Evolutionary conservation across 2,888 invertebrate species (phyloP).

Genomic region (Drosophila meridiana): DNA sequence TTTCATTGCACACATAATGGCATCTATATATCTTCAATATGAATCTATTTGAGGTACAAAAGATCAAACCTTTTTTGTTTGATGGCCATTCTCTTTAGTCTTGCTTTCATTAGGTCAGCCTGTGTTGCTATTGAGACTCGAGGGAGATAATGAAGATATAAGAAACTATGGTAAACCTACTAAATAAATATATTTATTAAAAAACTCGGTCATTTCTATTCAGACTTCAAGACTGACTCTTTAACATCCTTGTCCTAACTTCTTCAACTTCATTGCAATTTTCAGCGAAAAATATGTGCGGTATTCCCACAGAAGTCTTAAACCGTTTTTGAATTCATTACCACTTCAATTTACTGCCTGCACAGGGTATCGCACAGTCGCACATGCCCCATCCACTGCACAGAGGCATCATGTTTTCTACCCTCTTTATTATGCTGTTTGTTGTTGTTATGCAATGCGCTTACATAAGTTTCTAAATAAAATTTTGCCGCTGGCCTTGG

Average conservation of each 20-base stretch:
- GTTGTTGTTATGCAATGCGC: constrained; percentile 23
- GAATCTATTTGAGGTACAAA: neutral
- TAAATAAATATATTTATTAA: too few species aligned
- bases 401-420: neutral
- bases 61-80: neutral
- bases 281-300: neutral
- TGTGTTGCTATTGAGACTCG: too few species aligned
- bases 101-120: neutral
- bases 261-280: neutral
- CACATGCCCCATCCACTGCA: neutral
- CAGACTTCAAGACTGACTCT: neutral
- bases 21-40: neutral
- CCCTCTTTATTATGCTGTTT: constrained; percentile 14
- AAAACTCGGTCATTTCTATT: too few species aligned
- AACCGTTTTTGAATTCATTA: neutral
- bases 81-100: neutral
- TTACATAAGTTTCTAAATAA: constrained; percentile 54
- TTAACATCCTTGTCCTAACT: neutral
- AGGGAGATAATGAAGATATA: too few species aligned
- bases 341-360: neutral
- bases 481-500: constrained; percentile 46
- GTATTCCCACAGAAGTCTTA: neutral
- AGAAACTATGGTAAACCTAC: too few species aligned
- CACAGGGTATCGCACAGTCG: neutral
- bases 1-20: neutral